phyloP scores from a whole-genome alignment of 2,113 vertebrate species.

The Centropus unirufus region DNA sequence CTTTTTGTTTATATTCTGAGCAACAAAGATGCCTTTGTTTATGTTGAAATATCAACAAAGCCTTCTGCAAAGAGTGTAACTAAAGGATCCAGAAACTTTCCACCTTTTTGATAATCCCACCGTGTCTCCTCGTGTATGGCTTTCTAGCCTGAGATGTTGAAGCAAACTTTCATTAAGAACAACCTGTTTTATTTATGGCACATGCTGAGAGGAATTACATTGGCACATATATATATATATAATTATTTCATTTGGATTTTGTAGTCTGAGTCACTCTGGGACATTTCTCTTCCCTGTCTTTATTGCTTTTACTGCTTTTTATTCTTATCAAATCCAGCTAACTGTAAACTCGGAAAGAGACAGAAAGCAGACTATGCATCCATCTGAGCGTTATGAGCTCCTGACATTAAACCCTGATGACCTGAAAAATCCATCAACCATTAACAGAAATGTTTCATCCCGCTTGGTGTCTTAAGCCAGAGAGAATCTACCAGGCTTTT shows the following conservation, averaged over 20 bases:
- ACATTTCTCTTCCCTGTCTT: not conserved
- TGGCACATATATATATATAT: not conserved
- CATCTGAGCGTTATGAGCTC: not conserved
- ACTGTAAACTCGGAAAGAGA: not conserved
- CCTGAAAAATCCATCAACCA: not conserved
- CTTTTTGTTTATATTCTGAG: not conserved
- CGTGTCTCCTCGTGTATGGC: not conserved
- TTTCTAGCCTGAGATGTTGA: not conserved
- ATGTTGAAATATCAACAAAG: not conserved
- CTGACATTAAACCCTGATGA: not conserved
- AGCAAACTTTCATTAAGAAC: not conserved
- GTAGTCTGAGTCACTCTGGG: not conserved
- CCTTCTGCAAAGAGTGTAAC: not conserved
- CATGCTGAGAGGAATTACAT: not conserved
- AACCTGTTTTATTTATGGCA: conserved; percentile 25
- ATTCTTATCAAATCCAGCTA: not conserved
- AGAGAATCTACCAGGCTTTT: not conserved
- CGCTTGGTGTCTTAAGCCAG: not conserved
- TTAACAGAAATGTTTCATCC: not conserved
- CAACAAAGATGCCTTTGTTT: not conserved
- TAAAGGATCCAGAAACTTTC: not conserved
- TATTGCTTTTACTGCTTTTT: not conserved
- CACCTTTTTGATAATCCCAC: not conserved
- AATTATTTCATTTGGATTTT: conserved; percentile 26
- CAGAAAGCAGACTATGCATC: not conserved